phyloP scores from a whole-genome alignment of 2,888 invertebrate species.

The Macrosoma leucophasiata region DNA sequence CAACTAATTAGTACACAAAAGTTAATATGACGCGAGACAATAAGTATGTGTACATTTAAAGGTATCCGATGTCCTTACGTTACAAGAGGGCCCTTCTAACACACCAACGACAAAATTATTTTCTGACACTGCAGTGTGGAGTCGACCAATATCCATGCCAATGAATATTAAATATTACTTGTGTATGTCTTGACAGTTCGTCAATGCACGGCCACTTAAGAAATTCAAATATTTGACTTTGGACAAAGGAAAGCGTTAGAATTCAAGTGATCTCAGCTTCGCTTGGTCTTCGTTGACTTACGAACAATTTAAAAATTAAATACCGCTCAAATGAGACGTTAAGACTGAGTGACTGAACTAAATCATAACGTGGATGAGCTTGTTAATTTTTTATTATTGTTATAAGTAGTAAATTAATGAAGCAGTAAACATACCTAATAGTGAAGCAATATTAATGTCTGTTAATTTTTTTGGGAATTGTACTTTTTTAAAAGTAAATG shows the following conservation, averaged over 20 bases:
- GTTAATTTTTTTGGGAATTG: too few relatives aligned
- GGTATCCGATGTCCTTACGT: constrained; percentile 52
- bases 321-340: constrained; percentile 65
- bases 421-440: too few relatives aligned
- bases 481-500: too few relatives aligned
- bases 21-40: constrained; percentile 62
- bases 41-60: constrained; percentile 47
- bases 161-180: constrained; percentile 68
- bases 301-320: constrained; percentile 72
- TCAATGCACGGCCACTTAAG: constrained; percentile 72
- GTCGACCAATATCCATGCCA: constrained; percentile 43
- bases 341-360: constrained; percentile 46
- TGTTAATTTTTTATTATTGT: constrained; percentile 1
- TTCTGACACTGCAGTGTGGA: constrained; percentile 40
- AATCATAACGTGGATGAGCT: constrained; percentile 41
- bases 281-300: constrained; percentile 65
- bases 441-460: too few relatives aligned
- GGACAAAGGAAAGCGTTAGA: constrained; percentile 75
- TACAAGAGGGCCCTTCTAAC: constrained; percentile 30
- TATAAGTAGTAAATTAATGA: too few relatives aligned
- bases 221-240: constrained; percentile 72
- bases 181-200: constrained; percentile 59
- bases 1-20: constrained; percentile 75
- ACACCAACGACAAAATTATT: constrained; percentile 39
- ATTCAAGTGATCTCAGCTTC: constrained; percentile 72